Evolutionary conservation across 2,797 vertebrate genomes (phyloP).

Genomic region (Sebastes variabilis): DNA sequence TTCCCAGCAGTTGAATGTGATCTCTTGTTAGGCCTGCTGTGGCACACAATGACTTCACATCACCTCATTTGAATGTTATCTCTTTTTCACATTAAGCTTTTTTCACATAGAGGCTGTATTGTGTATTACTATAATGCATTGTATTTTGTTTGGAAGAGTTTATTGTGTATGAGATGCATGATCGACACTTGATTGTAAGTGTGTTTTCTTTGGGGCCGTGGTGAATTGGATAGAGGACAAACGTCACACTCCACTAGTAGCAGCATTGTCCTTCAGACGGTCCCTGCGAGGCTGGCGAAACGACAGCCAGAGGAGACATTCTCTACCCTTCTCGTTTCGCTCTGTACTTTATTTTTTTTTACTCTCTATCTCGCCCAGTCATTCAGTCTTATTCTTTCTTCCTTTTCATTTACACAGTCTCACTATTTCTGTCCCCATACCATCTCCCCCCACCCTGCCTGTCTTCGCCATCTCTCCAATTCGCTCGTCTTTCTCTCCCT

Average conservation of each 20-base stretch:
- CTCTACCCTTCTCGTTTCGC: conserved; percentile 64
- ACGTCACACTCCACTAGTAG: conserved; percentile 77
- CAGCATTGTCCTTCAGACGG: conserved; percentile 79
- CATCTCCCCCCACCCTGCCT: conserved; percentile 38
- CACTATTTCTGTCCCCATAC: conserved; percentile 68
- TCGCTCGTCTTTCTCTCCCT: conserved; percentile 63
- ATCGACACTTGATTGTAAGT: conserved; percentile 71
- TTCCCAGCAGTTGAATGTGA: conserved; percentile 18
- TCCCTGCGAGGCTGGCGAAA: conserved; percentile 73
- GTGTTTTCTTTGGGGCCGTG: conserved; percentile 73
- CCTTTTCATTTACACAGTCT: conserved; percentile 59
- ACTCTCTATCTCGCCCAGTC: conserved; percentile 59
- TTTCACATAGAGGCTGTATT: conserved; percentile 16
- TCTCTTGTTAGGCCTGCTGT: conserved; percentile 19
- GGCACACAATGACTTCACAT: conserved; percentile 4
- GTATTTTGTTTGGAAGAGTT: conserved; percentile 43
- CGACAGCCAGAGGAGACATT: conserved; percentile 72
- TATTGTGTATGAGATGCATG: conserved; percentile 60
- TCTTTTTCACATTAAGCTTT: conserved; percentile 22
- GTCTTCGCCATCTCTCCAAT: conserved; percentile 51
- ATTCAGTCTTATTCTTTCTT: conserved; percentile 61
- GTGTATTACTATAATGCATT: conserved; percentile 28
- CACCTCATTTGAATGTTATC: conserved; percentile 36
- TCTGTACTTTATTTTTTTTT: conserved; percentile 30
- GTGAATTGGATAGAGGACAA: conserved; percentile 77